Evolutionary conservation across 1,140 invertebrate genomes (phyloP), one percentile per base, ranked within the genome.

Genomic region (Matsumurasca onukii): DNA sequence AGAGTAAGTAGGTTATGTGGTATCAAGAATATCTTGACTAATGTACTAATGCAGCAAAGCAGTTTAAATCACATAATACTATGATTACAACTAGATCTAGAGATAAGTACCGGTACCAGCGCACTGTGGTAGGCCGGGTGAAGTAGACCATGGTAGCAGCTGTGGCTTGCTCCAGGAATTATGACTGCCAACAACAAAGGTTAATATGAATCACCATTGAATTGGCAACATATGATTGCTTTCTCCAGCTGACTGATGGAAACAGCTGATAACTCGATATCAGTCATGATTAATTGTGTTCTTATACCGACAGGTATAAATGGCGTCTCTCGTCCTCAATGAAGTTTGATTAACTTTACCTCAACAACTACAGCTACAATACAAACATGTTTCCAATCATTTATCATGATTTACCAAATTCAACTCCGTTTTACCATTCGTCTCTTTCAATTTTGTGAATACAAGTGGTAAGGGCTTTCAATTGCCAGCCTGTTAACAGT

Each of bases 351-450:
- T 59, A 59, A 59, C 55, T 59, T 59, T 59, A 59, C 55, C 55
- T 27, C 55, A 29, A 59, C 55, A 25, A 59, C 22, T n/a, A n/a
- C n/a, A n/a, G n/a, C n/a, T n/a, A n/a, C n/a, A n/a, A n/a, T n/a
- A n/a, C n/a, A 25, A 52, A 52, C 55, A 59, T 59, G 15, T 59
- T 22, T 59, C 55, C 55, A 27, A 59, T 59, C 55, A 59, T 59
- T 59, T 59, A 24, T 59, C 62, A 64, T 39, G 62, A 64, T 64
- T 64, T 64, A 64, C 62, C 62, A 20, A 49, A 45, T 45, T 64
- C 45, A 64, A 64, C 62, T 64, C 24, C 45, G 62, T 45, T 49
- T 64, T 64, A 15, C 30, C 62, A 45, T 49, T 29, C 27, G 24
- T 61, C 39, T 57, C 65, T 71, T 48, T 30, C 49, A 59, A 49